Conservation (phyloP, 2,113 vertebrate species). For the Sakesphorus luctuosus region DNA sequence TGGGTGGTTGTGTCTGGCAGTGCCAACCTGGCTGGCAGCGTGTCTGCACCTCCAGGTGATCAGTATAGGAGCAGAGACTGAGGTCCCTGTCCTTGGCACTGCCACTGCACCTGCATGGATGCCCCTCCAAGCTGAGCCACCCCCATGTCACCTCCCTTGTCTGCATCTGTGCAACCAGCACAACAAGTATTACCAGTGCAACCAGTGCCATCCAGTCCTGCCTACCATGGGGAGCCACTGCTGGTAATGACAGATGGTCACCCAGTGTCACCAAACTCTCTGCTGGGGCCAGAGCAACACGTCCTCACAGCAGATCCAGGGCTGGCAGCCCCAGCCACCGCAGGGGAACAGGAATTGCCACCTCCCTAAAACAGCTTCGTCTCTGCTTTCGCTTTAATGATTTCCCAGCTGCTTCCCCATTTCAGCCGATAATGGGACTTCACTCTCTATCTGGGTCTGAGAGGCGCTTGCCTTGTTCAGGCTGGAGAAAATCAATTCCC, state of each 20-base stretch:
- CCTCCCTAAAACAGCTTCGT: background rate
- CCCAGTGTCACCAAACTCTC: background rate
- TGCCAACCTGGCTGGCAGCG: accelerated
- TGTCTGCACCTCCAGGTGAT: background rate
- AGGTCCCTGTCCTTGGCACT: background rate
- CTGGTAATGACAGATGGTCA: background rate
- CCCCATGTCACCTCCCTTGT: accelerated
- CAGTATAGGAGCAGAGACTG: background rate
- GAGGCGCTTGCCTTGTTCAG: slow-evolving; percentile 32
- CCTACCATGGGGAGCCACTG: background rate
- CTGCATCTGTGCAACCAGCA: background rate
- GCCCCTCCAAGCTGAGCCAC: background rate
- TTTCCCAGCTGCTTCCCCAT: slow-evolving; percentile 39
- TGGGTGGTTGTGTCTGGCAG: accelerated
- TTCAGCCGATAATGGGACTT: slow-evolving; percentile 34
- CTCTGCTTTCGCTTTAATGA: background rate
- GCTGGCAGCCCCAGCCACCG: background rate
- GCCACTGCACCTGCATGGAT: accelerated
- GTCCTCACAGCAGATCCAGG: background rate
- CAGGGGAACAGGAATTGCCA: background rate
- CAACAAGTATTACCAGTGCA: accelerated
- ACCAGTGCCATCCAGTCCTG: background rate
- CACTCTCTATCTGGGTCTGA: background rate
- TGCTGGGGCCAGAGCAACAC: accelerated
- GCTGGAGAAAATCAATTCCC: slow-evolving; percentile 62